phyloP scores from a whole-genome alignment of 53 echinoderm and acorn worm species.

The Mesocentrotus franciscanus region DNA sequence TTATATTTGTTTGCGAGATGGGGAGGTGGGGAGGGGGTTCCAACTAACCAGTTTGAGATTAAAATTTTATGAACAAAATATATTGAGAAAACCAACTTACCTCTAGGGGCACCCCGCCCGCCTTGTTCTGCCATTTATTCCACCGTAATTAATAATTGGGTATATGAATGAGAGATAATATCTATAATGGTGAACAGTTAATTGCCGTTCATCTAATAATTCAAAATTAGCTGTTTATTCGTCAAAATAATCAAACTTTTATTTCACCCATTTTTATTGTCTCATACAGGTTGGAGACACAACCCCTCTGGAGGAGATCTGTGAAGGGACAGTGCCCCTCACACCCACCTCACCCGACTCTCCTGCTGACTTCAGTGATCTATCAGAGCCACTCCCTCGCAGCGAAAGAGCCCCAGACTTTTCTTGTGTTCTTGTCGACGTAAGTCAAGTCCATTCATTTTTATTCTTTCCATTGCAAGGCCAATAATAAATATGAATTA shows the following conservation, averaged over 20 bases:
- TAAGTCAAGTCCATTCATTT: slow-evolving; percentile 1
- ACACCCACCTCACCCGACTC: slow-evolving; percentile 10
- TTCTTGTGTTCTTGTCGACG: slow-evolving; percentile 44
- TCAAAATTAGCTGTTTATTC: too few species aligned
- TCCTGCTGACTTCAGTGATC: neutral
- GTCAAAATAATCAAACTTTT: too few species aligned
- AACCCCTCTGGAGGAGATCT: neutral
- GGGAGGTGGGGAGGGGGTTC: too few species aligned
- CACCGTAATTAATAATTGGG: neutral
- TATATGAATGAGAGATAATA: neutral
- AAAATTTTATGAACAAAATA: too few species aligned
- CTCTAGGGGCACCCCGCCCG: too few species aligned
- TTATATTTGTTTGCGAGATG: too few species aligned
- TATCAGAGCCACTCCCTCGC: slow-evolving; percentile 34
- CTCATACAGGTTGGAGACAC: slow-evolving; percentile 37
- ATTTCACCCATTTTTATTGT: neutral
- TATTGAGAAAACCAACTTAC: too few species aligned
- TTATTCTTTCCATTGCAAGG: neutral
- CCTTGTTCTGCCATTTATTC: neutral
- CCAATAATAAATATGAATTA: neutral
- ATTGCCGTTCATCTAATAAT: neutral
- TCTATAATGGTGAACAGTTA: neutral
- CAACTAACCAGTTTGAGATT: too few species aligned
- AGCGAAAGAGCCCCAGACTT: slow-evolving; percentile 30
- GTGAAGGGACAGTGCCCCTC: slow-evolving; percentile 30